Percentiles rank a stretch among this genome's conserved stretches.
Evolutionary conservation across 2,797 vertebrate species (phyloP).

Genomic region (Pampus argenteus): DNA sequence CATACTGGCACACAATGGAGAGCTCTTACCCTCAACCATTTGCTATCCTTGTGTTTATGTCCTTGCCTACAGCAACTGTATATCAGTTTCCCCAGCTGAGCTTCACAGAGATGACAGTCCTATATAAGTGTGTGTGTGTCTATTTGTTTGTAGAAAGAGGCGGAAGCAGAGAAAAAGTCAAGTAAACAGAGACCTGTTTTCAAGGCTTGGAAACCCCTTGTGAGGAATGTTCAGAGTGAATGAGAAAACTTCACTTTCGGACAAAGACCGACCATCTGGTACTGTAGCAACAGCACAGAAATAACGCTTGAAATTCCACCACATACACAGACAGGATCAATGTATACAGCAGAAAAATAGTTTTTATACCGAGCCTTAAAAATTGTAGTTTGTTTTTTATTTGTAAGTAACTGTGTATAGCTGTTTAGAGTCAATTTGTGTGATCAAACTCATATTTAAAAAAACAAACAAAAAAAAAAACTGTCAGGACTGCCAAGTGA

Average conservation of each 20-base stretch:
- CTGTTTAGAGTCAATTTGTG: not conserved
- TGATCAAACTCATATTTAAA: not conserved
- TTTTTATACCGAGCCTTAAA: not conserved
- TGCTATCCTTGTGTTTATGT: slow-evolving; percentile 47
- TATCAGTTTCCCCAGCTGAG: slow-evolving; percentile 56
- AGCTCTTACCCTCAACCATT: slow-evolving; percentile 34
- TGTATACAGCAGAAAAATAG: not conserved
- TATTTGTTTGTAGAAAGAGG: slow-evolving; percentile 30
- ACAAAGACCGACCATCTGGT: slow-evolving; percentile 51
- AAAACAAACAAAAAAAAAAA: not conserved
- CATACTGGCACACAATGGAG: not conserved
- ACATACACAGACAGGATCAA: not conserved
- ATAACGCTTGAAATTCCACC: slow-evolving; percentile 15
- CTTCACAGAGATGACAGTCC: slow-evolving; percentile 42
- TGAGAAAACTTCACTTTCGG: slow-evolving; percentile 26
- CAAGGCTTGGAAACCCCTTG: slow-evolving; percentile 58
- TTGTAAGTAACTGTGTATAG: not conserved
- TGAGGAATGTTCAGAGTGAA: slow-evolving; percentile 49
- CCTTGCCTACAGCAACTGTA: slow-evolving; percentile 61
- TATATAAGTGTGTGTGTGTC: slow-evolving; percentile 31
- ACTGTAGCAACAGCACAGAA: slow-evolving; percentile 16
- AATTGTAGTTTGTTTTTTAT: not conserved
- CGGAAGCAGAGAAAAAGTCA: slow-evolving; percentile 38
- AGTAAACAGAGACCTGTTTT: slow-evolving; percentile 65
- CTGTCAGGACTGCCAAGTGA: not conserved